phyloP scores from a whole-genome alignment of 2,888 invertebrate species.

The Scaptomyza cyrtandrae region DNA sequence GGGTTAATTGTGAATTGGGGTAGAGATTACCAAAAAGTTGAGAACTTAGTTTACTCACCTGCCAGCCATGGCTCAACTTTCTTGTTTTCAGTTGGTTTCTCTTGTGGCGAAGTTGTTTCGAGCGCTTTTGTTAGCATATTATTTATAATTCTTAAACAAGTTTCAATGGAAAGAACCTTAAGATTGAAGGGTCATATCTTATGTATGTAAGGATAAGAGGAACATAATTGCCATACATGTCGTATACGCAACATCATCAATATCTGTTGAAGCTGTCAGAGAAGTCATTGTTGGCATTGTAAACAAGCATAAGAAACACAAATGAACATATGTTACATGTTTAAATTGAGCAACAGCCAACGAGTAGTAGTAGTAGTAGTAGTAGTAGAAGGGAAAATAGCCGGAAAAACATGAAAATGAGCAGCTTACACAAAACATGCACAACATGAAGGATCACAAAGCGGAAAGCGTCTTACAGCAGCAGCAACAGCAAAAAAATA shows the following conservation, averaged over 20 bases:
- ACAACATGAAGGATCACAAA: conserved; percentile 19
- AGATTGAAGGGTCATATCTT: conserved; percentile 15
- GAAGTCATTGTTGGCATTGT: conserved; percentile 45
- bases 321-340: conserved; percentile 54
- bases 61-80: conserved; percentile 51
- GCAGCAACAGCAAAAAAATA: conserved; percentile 11
- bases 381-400: conserved; percentile 17
- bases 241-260: conserved; percentile 51
- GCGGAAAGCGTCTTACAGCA: background rate
- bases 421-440: conserved; percentile 38
- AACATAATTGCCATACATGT: conserved; percentile 47
- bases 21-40: conserved; percentile 41
- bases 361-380: background rate
- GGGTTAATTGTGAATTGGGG: background rate
- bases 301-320: conserved; percentile 56
- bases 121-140: conserved; percentile 42
- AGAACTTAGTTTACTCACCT: conserved; percentile 69
- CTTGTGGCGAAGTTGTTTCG: conserved; percentile 33
- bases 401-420: conserved; percentile 45
- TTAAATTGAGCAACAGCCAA: background rate
- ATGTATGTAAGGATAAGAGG: background rate
- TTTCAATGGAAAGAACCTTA: conserved; percentile 13
- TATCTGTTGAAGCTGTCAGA: conserved; percentile 56
- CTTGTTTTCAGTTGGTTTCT: conserved; percentile 10
- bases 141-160: conserved; percentile 46